Evolutionary conservation across 2,113 vertebrate species (phyloP), one percentile per base, ranked within the genome.

Genomic region (Hepsetus odoe): DNA sequence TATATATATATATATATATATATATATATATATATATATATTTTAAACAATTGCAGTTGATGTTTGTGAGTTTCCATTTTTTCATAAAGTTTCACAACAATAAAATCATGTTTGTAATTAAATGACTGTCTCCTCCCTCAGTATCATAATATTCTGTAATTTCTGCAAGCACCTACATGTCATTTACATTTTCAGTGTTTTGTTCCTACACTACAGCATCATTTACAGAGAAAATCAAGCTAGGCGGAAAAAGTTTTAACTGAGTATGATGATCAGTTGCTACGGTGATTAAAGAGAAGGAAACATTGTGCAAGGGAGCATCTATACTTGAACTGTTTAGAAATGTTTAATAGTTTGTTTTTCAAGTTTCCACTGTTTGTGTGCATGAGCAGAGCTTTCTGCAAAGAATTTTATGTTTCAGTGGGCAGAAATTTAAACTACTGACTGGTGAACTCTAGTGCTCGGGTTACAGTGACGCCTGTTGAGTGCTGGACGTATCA

Each of bases 161-260:
- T 14, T 2, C 7, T 14, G 42, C 12, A 14, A 14, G 53, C 38
- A 18, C 16, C 20, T n/a, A 32, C 20, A 40, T 40, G 42, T 69
- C 9, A 7, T 30, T 18, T 44, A 69, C 46, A 49, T 49, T 49
- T 49, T 5, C 35, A 49, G 46, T 14, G n/a, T 10, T 26, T 71
- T 22, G n/a, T 51, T 51, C 14, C 40, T 28, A 33, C 12, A 26
- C 40, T 32, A 16, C 18, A 9, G 18, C 38, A 33, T 65, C 22
- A 38, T 38, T 38, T 10, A 38, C 13, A 22, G 6, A 22, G 6
- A 46, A 74, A 74, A 10, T 55, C 58, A 59, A 30, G 61, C 51
- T 74, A 28, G 35, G 40, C 26, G 72, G 72, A 62, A 61, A 74
- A 61, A 32, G 38, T 26, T 26, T 24, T 5, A 46, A 16, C n/a